Base-by-base conservation (phyloP, 2,113 vertebrate species). In the Oenanthe oenanthe region DNA sequence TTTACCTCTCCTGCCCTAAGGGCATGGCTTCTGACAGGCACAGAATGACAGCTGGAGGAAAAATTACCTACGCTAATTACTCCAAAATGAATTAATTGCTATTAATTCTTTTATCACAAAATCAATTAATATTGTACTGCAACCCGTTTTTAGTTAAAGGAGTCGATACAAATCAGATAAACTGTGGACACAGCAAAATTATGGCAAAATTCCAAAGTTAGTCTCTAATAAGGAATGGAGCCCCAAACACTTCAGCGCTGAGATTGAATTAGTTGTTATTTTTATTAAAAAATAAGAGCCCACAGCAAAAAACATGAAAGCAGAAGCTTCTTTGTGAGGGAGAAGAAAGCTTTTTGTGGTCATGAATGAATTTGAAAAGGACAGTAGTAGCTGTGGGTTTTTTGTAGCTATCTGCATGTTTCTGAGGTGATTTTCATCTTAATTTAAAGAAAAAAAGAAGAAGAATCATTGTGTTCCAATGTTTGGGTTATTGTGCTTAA, bases 91-190 rank as follows among this genome's bases (percentile, higher is more conserved):
- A 96, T 96, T 97, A 97, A 97, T 97, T 94, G 66, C 28, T 96
- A 88, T 97, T 97, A 97, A 95, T 97, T 97, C 92, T 96, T 97
- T 97, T 97, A 97, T 98, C 93, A 93, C 66, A 96, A 94, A 96
- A 97, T 97, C 97, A 96, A 92, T 97, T 97, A 95, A 82, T 93
- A 94, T 96, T 96, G 51, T 97, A 91, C 89, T 95, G 70, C 86
- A 58, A 96, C 74, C 92, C 25, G 84, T 85, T 97, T 97, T 98
- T 97, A 97, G 97, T 98, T 97, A 96, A 95, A 85, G 48, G 34
- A 92, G 60, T 96, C 25, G 7, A 97, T 97, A 97, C 97, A 94
- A 96, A 97, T 96, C 67, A 71, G 68, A 97, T 96, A 93, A 97
- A 89, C 40, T 75, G n/a, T 70, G 94, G 43, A 62, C 78, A 93